Evolutionary conservation across 2,797 vertebrate genomes (phyloP).

Genomic region (Argya squamiceps): DNA sequence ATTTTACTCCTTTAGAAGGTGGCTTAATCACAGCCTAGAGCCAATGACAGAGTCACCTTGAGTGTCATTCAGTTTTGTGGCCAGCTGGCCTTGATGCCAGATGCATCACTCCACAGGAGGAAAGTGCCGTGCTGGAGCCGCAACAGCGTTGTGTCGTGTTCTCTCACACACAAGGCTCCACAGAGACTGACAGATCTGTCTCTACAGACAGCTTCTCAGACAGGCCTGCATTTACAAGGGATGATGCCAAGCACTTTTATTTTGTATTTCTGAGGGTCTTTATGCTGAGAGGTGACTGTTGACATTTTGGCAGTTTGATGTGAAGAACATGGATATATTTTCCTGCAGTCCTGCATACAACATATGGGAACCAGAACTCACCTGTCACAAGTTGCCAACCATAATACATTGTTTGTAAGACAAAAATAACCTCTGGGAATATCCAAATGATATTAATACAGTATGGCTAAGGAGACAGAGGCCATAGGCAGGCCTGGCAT

Average conservation of each 20-base stretch:
- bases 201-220: not conserved
- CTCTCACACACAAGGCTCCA: not conserved
- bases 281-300: not conserved
- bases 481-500: not conserved
- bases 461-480: conserved; percentile 20
- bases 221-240: not conserved
- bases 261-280: not conserved
- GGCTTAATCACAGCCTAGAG: not conserved
- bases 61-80: not conserved
- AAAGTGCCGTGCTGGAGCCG: not conserved
- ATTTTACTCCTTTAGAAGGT: not conserved
- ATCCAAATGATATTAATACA: conserved; percentile 43
- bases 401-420: not conserved
- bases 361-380: not conserved
- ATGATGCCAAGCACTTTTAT: not conserved
- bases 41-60: not conserved
- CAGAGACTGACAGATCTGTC: not conserved
- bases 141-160: accelerated
- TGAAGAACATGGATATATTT: not conserved
- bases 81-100: not conserved
- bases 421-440: conserved; percentile 32
- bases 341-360: not conserved
- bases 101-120: not conserved
- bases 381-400: conserved; percentile 47
- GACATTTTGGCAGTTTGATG: conserved; percentile 36